A percentile compares a stretch with the other conserved stretches of the same genome.
Evolutionary conservation across 2,797 vertebrate species (phyloP).

Genomic region (Pygocentrus nattereri): DNA sequence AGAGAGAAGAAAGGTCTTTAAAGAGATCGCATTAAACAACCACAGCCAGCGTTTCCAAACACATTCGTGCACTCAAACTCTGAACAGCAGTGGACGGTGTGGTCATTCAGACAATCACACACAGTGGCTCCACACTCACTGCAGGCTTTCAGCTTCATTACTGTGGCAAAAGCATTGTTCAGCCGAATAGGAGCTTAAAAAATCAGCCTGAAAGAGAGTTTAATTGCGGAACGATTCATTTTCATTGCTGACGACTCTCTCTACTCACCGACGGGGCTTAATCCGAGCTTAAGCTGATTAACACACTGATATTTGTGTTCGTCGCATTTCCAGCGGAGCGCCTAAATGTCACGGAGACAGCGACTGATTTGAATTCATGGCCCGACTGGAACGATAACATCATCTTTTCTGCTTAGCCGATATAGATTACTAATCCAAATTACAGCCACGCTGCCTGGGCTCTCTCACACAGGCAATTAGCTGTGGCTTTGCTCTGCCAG

Average conservation of each 20-base stretch:
- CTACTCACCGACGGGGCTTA: conserved; percentile 52
- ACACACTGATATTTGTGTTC: conserved; percentile 66
- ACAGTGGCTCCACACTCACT: background rate
- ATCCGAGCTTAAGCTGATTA: conserved; percentile 64
- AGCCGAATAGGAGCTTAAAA: conserved; percentile 12
- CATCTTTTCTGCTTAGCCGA: conserved; percentile 24
- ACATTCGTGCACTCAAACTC: background rate
- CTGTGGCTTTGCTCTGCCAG: conserved; percentile 4
- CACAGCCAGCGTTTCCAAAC: conserved; percentile 12
- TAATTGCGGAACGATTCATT: conserved; percentile 53
- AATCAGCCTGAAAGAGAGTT: conserved; percentile 38
- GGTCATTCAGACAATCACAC: background rate
- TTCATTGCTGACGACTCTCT: conserved; percentile 35
- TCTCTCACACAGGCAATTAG: conserved; percentile 46
- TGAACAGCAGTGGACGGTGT: too few species aligned
- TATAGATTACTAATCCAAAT: conserved; percentile 49
- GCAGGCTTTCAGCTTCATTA: conserved; percentile 1
- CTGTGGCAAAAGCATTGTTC: background rate
- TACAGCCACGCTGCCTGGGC: conserved; percentile 6
- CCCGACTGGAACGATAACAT: conserved; percentile 44
- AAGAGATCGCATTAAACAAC: conserved; percentile 9
- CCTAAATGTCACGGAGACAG: conserved; percentile 58
- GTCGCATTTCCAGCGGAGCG: conserved; percentile 38
- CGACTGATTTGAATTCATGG: conserved; percentile 55
- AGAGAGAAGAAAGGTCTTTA: background rate